Base-by-base conservation (phyloP, 2,113 vertebrate genomes). In the Oreochromis spilurus region DNA sequence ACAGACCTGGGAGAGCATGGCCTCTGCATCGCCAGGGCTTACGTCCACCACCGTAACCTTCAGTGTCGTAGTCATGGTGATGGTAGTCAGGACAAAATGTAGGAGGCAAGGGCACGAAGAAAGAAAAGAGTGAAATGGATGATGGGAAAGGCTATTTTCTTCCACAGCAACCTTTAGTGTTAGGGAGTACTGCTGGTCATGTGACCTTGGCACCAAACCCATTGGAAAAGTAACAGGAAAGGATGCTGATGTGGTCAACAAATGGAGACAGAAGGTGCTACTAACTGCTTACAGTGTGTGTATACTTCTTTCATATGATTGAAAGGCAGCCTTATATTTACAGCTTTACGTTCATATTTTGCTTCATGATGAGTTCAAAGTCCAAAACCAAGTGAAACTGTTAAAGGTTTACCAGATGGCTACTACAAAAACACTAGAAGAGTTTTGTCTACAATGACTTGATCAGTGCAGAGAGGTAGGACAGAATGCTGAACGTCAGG, bases 1-100 rank as follows among this genome's bases (percentile, higher is more conserved):
- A 98, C 97, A 97, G 97, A 97, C 97, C 97, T 98, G 95, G 53
- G 81, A 83, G 88, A 89, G 90, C 54, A 87, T 9, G 78, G 88
- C 55, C 85, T 90, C 95, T 45, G 85, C 91, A 84, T 94, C 89
- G 90, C 93, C 96, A 90, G 79, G 88, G 92, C 94, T 95, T 79
- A 95, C 91, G 93, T 97, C 96, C 94, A 84, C 91, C 96, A 93
- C 94, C 92, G 95, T 93, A 92, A 97, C 95, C 97, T 97, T 96
- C 45, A 91, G 43, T 88, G 88, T 86, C 81, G 94, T 84, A 92
- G 94, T 88, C 89, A 88, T 89, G 91, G 90, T 83, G 88, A 95
- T 93, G 92, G 91, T 91, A 96, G 94, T 95, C 92, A 95, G 91
- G 95, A 92, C 84, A 95, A 95, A 96, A 96, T 93, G 85, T 86